These are phyloP conservation scores for Aphodius sticticus DNA, from an alignment of 2,888 invertebrate genomes.

Conservation along the genomic window DNA sequence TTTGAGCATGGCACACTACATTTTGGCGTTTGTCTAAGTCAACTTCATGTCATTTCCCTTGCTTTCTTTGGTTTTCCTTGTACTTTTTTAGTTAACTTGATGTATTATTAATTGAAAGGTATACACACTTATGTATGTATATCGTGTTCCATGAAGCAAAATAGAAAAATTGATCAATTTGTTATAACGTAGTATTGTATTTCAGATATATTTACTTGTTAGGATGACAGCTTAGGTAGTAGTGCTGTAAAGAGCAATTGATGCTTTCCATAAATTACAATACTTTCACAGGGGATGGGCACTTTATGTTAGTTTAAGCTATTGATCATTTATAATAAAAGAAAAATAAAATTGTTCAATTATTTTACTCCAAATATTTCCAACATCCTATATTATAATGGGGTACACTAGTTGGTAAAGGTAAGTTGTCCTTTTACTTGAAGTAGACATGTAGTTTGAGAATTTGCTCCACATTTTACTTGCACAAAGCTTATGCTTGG, in stretches of 20 bases:
- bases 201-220: conserved; percentile 58
- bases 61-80: conserved; percentile 21
- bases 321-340: conserved; percentile 61
- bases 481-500: too few species aligned
- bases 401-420: too few species aligned
- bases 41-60: conserved; percentile 27
- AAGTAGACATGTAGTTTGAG: too few species aligned
- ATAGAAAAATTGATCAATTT: conserved; percentile 37
- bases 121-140: conserved; percentile 37
- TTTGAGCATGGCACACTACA: conserved; percentile 36
- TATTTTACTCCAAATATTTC: background rate
- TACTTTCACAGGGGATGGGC: conserved; percentile 61
- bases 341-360: conserved; percentile 30
- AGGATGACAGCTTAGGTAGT: conserved; percentile 59
- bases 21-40: conserved; percentile 10
- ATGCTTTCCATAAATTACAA: conserved; percentile 58
- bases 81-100: conserved; percentile 8
- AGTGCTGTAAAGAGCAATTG: conserved; percentile 59
- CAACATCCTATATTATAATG: background rate
- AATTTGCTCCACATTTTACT: too few species aligned
- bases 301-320: conserved; percentile 61
- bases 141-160: conserved; percentile 39
- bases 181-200: conserved; percentile 51
- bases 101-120: conserved; percentile 6
- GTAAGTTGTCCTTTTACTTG: too few species aligned